These are phyloP conservation scores for Spatulosminthurus flaviceps DNA, from an alignment of 2,888 invertebrate genomes.

Conservation along the genomic window DNA sequence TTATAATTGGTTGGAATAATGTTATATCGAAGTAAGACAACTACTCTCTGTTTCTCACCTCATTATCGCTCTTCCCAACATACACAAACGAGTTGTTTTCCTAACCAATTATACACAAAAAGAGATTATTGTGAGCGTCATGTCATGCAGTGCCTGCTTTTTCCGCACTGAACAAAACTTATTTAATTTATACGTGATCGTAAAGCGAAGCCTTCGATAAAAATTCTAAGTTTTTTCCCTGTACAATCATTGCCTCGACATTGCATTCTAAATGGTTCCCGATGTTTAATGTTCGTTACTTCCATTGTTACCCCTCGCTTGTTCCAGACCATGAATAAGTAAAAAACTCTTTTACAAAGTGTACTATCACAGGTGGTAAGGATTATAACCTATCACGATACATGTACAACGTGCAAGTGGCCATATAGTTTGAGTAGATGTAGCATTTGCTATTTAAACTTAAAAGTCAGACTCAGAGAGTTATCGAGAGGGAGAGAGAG, in stretches of 20 bases:
- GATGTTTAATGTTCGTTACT: background rate
- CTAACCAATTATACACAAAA: conserved; percentile 35
- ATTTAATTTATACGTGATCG: conserved; percentile 33
- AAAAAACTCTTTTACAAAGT: background rate
- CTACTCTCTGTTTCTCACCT: conserved; percentile 45
- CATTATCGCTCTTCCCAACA: conserved; percentile 38
- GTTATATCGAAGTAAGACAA: conserved; percentile 21
- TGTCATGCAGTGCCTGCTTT: background rate
- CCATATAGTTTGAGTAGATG: too few species aligned
- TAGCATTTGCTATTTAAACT: too few species aligned
- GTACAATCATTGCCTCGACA: background rate
- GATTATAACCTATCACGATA: too few species aligned
- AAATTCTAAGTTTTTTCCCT: conserved; percentile 1
- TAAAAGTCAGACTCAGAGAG: background rate
- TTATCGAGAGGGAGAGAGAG: background rate
- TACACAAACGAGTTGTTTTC: conserved; percentile 34
- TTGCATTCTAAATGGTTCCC: background rate
- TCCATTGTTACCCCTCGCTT: conserved; percentile 23
- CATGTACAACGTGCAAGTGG: too few species aligned
- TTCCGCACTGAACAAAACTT: conserved; percentile 18
- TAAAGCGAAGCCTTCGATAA: conserved; percentile 33
- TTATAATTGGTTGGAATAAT: conserved; percentile 24
- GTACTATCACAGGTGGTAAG: too few species aligned
- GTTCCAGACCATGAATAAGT: conserved; percentile 5
- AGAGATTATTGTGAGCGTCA: background rate